These are phyloP conservation scores for Rhopilema esculentum DNA, from an alignment of 30 jellyfish, hydroid and myxozoan genomes.

Conservation along the genomic window DNA sequence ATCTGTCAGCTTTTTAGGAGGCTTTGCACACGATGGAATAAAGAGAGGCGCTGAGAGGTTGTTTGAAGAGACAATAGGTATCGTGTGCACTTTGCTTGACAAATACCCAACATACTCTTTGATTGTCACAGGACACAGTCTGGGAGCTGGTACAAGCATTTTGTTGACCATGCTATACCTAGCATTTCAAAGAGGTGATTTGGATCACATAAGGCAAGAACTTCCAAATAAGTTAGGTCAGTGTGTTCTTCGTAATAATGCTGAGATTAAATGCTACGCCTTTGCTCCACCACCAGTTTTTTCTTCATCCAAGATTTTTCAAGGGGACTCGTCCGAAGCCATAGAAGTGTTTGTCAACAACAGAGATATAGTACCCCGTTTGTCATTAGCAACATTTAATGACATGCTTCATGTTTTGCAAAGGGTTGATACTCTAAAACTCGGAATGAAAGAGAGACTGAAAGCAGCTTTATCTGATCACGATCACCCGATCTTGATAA, in stretches of 20 bases:
- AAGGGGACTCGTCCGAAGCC: background rate
- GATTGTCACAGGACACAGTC: constrained; percentile 60
- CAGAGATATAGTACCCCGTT: constrained; percentile 57
- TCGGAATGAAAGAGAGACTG: constrained; percentile 53
- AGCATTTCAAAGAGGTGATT: constrained; percentile 47
- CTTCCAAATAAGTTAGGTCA: constrained; percentile 38
- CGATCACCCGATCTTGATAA: constrained; percentile 28
- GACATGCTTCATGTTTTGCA: constrained; percentile 56
- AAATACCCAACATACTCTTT: constrained; percentile 37
- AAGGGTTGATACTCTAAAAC: constrained; percentile 29
- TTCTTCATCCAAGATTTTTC: background rate
- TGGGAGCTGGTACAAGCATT: constrained; percentile 66
- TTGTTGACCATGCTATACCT: constrained; percentile 53
- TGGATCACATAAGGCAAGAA: constrained; percentile 7
- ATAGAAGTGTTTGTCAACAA: constrained; percentile 55
- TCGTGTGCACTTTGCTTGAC: constrained; percentile 37
- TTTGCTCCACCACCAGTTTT: constrained; percentile 76
- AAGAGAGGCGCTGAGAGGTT: constrained; percentile 61
- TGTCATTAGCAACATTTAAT: constrained; percentile 60
- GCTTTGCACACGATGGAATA: constrained; percentile 67
- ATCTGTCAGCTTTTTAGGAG: constrained; percentile 55
- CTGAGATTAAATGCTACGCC: constrained; percentile 50
- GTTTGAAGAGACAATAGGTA: constrained; percentile 43
- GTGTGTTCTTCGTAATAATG: constrained; percentile 14
- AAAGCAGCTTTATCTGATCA: constrained; percentile 32